Conservation (phyloP, 2,888 invertebrate genomes). For the Alentia gelatinosa region DNA sequence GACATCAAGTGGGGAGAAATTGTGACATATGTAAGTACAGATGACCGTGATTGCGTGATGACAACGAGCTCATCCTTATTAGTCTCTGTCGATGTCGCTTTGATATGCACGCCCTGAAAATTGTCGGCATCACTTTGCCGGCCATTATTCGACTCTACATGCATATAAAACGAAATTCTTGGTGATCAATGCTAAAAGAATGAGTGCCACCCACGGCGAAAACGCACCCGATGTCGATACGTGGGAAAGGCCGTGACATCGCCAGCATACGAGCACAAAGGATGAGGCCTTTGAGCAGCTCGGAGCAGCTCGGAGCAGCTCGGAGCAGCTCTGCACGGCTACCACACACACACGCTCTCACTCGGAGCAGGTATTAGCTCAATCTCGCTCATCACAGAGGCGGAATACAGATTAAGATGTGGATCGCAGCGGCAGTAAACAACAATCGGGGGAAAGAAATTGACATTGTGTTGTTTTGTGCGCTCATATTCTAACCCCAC, state of each 20-base stretch:
- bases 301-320: no score
- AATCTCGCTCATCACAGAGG: neutral
- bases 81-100: no score
- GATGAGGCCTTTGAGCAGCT: neutral
- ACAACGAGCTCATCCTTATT: no score
- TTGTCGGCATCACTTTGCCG: neutral
- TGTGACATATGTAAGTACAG: no score
- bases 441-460: slow-evolving; percentile 1
- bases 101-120: neutral
- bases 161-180: neutral
- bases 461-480: neutral
- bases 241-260: neutral
- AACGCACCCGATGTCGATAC: neutral
- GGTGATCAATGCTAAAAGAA: neutral
- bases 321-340: no score
- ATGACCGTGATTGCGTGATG: no score
- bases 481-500: no score
- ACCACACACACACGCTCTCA: neutral
- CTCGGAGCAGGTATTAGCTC: neutral
- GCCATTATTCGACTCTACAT: neutral
- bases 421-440: neutral
- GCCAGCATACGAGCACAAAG: neutral
- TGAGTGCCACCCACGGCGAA: slow-evolving; percentile 23
- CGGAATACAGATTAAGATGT: neutral
- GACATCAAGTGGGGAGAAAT: no score